phyloP scores from a whole-genome alignment of 2,113 vertebrate species.

The Notothenia coriiceps region DNA sequence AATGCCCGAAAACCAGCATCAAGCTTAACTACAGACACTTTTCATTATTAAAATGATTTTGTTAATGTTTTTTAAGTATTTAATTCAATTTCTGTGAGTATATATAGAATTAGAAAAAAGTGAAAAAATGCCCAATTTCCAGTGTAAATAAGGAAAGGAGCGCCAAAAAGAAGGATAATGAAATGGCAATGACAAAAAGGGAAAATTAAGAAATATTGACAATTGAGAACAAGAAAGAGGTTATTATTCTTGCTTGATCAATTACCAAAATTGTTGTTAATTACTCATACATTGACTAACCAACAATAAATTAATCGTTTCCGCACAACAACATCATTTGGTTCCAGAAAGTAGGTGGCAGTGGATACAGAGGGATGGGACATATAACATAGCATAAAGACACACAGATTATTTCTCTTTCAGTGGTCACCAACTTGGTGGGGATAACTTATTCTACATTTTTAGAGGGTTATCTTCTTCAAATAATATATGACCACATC shows the following conservation, averaged over 20 bases:
- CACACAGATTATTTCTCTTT: not conserved
- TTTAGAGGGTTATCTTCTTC: not conserved
- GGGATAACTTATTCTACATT: not conserved
- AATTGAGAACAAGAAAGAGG: not conserved
- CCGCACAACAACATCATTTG: not conserved
- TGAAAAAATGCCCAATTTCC: not conserved
- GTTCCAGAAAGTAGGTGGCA: not conserved
- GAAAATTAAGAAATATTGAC: not conserved
- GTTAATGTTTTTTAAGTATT: not conserved
- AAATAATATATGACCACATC: not conserved
- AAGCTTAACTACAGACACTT: not conserved
- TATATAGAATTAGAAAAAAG: not conserved
- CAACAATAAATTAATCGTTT: not conserved
- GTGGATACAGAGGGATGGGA: not conserved
- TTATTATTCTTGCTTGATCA: not conserved
- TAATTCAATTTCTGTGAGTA: not conserved
- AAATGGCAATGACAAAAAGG: not conserved
- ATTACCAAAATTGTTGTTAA: not conserved
- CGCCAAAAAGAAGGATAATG: not conserved
- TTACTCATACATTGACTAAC: not conserved
- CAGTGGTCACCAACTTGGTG: not conserved
- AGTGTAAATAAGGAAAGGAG: not conserved
- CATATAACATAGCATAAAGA: not conserved
- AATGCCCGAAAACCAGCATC: no score
- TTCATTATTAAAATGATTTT: not conserved